Conservation (phyloP, 2,797 vertebrate species). For the Rhinoraja longicauda region DNA sequence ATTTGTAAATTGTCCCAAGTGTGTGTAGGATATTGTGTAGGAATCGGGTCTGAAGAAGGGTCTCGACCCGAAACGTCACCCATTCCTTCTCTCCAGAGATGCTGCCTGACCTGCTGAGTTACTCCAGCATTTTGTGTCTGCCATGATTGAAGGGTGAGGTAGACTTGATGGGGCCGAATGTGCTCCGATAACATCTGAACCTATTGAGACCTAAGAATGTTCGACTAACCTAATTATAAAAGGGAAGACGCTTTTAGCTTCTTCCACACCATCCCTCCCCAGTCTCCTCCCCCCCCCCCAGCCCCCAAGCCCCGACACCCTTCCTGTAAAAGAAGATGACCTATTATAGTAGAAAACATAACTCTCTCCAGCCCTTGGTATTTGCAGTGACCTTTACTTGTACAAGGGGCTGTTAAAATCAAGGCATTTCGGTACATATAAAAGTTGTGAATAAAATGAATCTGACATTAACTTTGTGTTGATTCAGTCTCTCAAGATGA, state of each 20-base stretch:
- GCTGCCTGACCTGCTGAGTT: no score
- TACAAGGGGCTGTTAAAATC: constrained; percentile 9
- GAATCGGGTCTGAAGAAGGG: no score
- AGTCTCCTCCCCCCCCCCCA: neutral
- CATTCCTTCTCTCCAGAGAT: no score
- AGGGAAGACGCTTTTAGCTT: no score
- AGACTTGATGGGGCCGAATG: no score
- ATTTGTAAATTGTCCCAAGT: no score
- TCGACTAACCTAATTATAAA: no score
- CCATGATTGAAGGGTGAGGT: no score
- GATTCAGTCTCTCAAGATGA: constrained; percentile 13
- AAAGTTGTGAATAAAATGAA: constrained; percentile 31
- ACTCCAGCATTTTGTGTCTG: no score
- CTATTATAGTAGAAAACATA: neutral
- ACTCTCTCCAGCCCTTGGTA: neutral
- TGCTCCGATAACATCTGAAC: no score
- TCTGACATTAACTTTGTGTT: constrained; percentile 35
- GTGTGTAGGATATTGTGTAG: no score
- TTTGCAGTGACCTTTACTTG: constrained; percentile 22
- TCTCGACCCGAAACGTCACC: no score
- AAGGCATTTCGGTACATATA: neutral
- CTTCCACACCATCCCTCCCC: neutral
- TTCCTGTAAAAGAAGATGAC: neutral
- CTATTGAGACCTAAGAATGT: neutral
- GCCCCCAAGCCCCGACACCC: neutral